Evolutionary conservation across 2,888 invertebrate species (phyloP).

Genomic region (Clostera curtula): DNA sequence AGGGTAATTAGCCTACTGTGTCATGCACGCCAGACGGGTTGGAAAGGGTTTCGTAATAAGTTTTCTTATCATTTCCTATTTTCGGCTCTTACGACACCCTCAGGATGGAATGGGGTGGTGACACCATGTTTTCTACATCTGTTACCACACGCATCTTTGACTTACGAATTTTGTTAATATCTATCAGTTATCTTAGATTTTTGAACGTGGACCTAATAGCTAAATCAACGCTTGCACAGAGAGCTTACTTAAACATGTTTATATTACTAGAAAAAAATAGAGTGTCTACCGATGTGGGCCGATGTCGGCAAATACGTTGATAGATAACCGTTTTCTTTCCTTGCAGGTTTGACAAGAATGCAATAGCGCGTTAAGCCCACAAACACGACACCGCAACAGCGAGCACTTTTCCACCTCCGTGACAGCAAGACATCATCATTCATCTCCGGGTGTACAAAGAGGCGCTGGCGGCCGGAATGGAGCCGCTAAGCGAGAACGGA

Average conservation of each 20-base stretch:
- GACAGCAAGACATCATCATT: slow-evolving; percentile 57
- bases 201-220: no score
- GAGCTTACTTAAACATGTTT: slow-evolving; percentile 11
- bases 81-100: no score
- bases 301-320: slow-evolving; percentile 7
- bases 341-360: slow-evolving; percentile 23
- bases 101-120: no score
- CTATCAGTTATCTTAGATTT: no score
- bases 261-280: not conserved
- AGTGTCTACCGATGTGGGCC: slow-evolving; percentile 14
- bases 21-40: no score
- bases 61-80: no score
- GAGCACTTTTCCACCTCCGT: slow-evolving; percentile 28
- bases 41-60: no score
- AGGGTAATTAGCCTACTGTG: no score
- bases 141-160: no score
- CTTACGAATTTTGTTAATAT: no score
- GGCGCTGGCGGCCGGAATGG: slow-evolving; percentile 79
- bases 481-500: slow-evolving; percentile 80
- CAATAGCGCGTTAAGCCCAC: slow-evolving; percentile 14
- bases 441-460: slow-evolving; percentile 75
- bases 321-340: slow-evolving; percentile 2
- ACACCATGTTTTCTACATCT: no score
- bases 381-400: slow-evolving; percentile 13
- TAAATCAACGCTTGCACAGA: no score